Base-by-base conservation (phyloP, 1,140 invertebrate genomes). In the Drosophila lacteicornis region DNA sequence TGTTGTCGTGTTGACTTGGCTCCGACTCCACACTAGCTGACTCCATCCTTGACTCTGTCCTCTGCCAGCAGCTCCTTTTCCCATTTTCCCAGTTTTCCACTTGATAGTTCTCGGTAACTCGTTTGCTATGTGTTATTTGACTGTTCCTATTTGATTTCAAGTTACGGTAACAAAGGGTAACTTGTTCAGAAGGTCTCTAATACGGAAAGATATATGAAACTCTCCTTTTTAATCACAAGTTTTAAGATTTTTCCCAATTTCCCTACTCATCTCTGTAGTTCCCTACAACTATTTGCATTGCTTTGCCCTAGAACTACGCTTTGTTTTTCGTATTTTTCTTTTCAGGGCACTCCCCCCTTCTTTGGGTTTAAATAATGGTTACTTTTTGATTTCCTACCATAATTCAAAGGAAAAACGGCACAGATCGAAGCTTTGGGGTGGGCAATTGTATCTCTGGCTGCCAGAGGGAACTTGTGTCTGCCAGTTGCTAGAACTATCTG, bases 341-440 rank as follows among this genome's bases (percentile, higher is more conserved):
- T 68, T 63, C 45, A 13, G 56, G 67, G 30, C 82, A 82, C 79
- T 83, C 71, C 84, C 61, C 42, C 33, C 65, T 45, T 15, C 27
- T 25, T 36, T 25, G 19, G 61, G 49, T 25, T 69, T 80, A 83
- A 87, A 87, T 87, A 88, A 87, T 87, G 84, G 84, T 83, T 84
- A 73, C 80, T 79, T 88, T 88, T 87, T 88, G 84, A 88, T 80
- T 83, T 66, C 84, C 58, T 80, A 60, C 84, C 74, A 88, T 88
- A 87, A 88, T 83, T 87, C 83, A 87, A 71, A 80, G 79, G 79
- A 75, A 75, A 56, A 55, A 62, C 66, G 61, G 49, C 61, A 75
- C 42, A 27, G 57, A 45, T 40, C 19, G 56, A 49, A 65, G 40
- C 33, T 49, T 25, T 36, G 22, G 30, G 47, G 59, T 66, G 67